Percentiles rank a stretch among this genome's conserved stretches.
phyloP scores from a whole-genome alignment of 2,113 vertebrate species.

The Lepidothrix coronata region DNA sequence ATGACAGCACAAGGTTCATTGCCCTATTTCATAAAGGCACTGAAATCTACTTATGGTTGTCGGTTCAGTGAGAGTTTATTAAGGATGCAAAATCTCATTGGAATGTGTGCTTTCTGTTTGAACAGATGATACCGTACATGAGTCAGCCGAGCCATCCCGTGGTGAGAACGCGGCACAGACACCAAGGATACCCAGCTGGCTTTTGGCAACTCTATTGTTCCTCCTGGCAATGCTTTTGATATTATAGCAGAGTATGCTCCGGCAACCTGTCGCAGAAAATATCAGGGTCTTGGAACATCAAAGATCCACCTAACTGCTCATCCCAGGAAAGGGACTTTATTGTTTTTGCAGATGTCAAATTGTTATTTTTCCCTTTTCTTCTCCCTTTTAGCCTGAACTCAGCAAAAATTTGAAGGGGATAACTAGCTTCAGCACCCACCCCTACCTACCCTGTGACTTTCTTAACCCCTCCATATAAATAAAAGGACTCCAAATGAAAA shows the following conservation, averaged over 20 bases:
- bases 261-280: constrained; percentile 73
- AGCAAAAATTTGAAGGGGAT: constrained; percentile 83
- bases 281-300: constrained; percentile 83
- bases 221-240: constrained; percentile 87
- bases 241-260: constrained; percentile 90
- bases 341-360: constrained; percentile 90
- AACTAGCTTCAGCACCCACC: constrained; percentile 69
- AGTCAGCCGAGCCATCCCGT: constrained; percentile 94
- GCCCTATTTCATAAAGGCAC: constrained; percentile 70
- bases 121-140: constrained; percentile 94
- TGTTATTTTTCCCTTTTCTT: constrained; percentile 79
- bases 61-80: constrained; percentile 67
- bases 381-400: constrained; percentile 77
- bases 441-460: constrained; percentile 69
- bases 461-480: constrained; percentile 72
- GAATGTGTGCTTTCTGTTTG: constrained; percentile 81
- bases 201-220: constrained; percentile 85
- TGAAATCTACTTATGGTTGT: constrained; percentile 68
- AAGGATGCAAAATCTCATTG: constrained; percentile 75
- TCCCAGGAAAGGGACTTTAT: constrained; percentile 84
- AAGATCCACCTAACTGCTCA: constrained; percentile 80
- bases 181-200: constrained; percentile 83
- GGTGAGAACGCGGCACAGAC: constrained; percentile 86
- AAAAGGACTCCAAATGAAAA: constrained; percentile 86
- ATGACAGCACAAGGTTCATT: constrained; percentile 73